Evolutionary conservation across 2,113 vertebrate species (phyloP), one percentile per base, ranked within the genome.

Genomic region (Lepisosteus oculatus): DNA sequence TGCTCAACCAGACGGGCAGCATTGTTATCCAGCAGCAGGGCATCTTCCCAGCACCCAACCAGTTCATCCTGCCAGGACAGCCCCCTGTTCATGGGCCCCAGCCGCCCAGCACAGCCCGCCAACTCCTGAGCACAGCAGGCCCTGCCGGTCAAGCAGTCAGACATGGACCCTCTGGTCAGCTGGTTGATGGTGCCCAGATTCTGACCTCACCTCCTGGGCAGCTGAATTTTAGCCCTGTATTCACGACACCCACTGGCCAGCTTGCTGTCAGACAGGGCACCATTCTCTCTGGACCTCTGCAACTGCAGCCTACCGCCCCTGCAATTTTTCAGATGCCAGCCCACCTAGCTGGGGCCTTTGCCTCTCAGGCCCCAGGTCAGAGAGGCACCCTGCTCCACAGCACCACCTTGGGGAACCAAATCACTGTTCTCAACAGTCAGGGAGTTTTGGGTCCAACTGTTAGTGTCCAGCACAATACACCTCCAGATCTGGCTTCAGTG

Each of bases 1-100:
- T 93, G 45, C 79, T 92, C 74, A 92, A 90, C 83, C 92, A 91
- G 73, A 88, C 86, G 0, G 88, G 90, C 72, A 90, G 90, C 79
- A 90, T 93, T 3, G 83, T 92, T 76, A 85, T 92, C n/a, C 92
- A 92, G 80, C 91, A 89, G 78, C 90, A 90, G 76, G 86, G 89
- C 79, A 84, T 92, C 70, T 89, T 93, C 78, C 90, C 87, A 70
- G 86, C 88, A 55, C 89, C 89, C 56, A 90, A 87, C 77, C 92
- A 91, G 77, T 91, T 91, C 72, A 87, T 92, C 51, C 83, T 93
- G 71, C 92, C 91, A 8, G 86, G 87, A 72, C 92, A 91, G 79
- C 80, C 61, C 65, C 86, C 87, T 6, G 86, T 89, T 9, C 84
- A 84, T 0, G 78, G 87, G 47, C 77, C 89, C 77, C 90, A 89